Evolutionary conservation across 1,140 invertebrate species (phyloP), one percentile per base, ranked within the genome.

Genomic region (Kradibia gibbosae): DNA sequence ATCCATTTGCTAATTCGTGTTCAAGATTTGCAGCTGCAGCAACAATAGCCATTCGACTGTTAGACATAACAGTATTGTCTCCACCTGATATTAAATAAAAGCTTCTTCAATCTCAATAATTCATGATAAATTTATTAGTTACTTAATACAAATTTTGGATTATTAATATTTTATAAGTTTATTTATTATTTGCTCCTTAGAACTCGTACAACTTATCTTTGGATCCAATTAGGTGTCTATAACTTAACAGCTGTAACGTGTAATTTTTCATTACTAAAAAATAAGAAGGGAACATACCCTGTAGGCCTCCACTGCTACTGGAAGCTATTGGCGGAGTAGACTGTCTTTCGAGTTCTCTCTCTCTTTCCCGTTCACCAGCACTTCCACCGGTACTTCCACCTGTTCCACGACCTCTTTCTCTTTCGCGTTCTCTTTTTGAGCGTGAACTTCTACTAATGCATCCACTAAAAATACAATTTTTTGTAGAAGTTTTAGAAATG

Each of bases 1-100:
- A 96, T 8, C 94, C 95, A 85, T 89, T 90, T 25, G 87, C 84
- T 74, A 86, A 62, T 85, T 90, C 89, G 11, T 86, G 87, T 75
- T 90, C 90, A 74, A 85, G 77, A 82, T 89, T 90, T 78, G 87
- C 85, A 17, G 86, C 83, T 79, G 86, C 82, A 72, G 85, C 81
- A 45, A 87, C 88, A 74, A 90, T 84, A 65, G 85, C 76, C 85
- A 90, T 86, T 11, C 88, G 86, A 84, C 84, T 89, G 36, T 86
- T 90, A 34, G 83, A 87, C 78, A 87, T 88, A 55, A 88, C 87
- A 62, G 62, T 75, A 50, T 76, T 82, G 83, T 89, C 88, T 31
- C 85, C 85, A 77, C 86, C 88, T 90, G 25, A 39, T 77, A 74
- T 45, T n/a, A n/a, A n/a, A n/a, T n/a, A 74, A n/a, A 39, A 25